Percentiles rank a stretch among this genome's conserved stretches.
These are phyloP conservation scores for Oopsacas minuta DNA, from an alignment of 37 sponge, comb jelly and placozoan species.

Conservation along the genomic window DNA sequence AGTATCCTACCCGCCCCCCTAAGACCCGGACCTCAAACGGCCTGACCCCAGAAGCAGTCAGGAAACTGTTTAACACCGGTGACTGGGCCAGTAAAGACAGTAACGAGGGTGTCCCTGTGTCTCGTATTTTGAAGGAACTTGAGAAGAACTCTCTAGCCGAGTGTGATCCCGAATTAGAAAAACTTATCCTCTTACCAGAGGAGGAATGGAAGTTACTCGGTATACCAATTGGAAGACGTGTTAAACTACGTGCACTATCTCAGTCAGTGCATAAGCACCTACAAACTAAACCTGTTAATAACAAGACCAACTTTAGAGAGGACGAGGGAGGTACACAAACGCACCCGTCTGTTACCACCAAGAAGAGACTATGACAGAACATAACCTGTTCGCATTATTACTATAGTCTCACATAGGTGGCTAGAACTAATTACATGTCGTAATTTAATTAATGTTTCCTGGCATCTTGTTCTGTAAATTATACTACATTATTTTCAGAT, in stretches of 20 bases:
- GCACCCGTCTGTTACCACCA: neutral
- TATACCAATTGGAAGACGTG: conserved; percentile 42
- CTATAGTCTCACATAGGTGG: neutral
- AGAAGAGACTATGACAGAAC: neutral
- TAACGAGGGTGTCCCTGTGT: neutral
- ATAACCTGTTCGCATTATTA: neutral
- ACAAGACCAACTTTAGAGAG: neutral
- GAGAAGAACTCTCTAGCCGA: conserved; percentile 26
- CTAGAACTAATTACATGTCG: conserved; percentile 18
- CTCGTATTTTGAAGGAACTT: neutral
- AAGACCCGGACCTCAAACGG: neutral
- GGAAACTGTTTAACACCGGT: neutral
- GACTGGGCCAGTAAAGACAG: neutral
- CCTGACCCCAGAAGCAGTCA: neutral
- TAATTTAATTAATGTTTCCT: conserved; percentile 22
- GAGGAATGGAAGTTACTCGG: conserved; percentile 48
- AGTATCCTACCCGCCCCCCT: neutral
- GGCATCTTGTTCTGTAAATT: conserved; percentile 15
- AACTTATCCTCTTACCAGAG: conserved; percentile 44
- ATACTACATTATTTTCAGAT: conserved; percentile 15
- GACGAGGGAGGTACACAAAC: neutral
- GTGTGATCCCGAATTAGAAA: conserved; percentile 40
- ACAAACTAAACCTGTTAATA: neutral
- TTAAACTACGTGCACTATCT: neutral
- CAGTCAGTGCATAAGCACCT: neutral